Base-by-base conservation (phyloP, 2,888 invertebrate genomes). In the Sericinus montela region DNA sequence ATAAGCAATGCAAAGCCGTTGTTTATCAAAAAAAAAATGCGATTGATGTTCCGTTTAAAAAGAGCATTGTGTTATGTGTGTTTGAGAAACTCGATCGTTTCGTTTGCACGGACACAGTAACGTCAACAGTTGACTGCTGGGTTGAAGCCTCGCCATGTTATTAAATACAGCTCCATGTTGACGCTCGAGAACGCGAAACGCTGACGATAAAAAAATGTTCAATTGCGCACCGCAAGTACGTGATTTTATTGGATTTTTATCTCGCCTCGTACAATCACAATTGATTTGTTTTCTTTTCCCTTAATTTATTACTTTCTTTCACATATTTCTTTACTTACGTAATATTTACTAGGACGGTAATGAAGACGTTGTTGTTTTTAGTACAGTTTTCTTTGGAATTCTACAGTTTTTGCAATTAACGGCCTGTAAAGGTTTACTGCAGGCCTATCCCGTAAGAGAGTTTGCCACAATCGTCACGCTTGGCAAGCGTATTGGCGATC, bases 181-280 rank as follows among this genome's bases (percentile, higher is more conserved):
- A 75, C 61, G 64, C 57, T 65, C 60, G 68, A 66, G 16, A 44
- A 34, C 32, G 32, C 30, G 29, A 62, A 67, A 65, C 69, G 71
- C 62, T 58, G 62, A 67, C 73, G 74, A 72, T 77, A 80, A 78
- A 63, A 73, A 69, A 72, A 75, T 66, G 64, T 62, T 60, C 60
- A 58, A 58, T 56, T 53, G 54, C 54, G 52, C 54, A 52, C 54
- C 45, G 58, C 52, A 47, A 54, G 63, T 62, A 75, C 79, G 78
- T 77, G 78, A 75, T 80, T 83, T 84, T 79, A 83, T 80, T 63
- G 75, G 71, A 71, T 67, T 85, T 73, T 83, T 79, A 83, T 84
- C 81, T 69, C 55, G 63, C 54, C 40, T 51, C 58, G 48, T 58
- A 48, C 56, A 57, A 62, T 59, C 59, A 55, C 56, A 56, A 60